Evolutionary conservation across 2,797 vertebrate species (phyloP), one percentile per base, ranked within the genome.

Genomic region (Eleutherodactylus coqui): DNA sequence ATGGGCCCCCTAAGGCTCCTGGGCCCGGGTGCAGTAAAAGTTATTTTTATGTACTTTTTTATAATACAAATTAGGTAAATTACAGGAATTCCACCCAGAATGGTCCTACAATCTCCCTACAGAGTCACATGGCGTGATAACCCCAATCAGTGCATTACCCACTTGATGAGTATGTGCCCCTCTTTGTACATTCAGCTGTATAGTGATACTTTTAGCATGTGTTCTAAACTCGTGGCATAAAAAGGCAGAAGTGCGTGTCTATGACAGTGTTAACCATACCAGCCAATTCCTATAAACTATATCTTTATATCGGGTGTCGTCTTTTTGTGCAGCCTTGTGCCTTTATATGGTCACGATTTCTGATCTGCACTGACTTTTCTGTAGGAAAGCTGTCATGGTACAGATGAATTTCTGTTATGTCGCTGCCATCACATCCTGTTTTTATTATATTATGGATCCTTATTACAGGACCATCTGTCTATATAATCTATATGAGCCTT

Each of bases 341-440:
- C 70, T 73, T 73, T 73, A 73, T 73, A 45, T 73, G 70, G 69
- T 72, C 69, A 72, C 69, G 13, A 41, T 73, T 73, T 72, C 36
- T 43, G 69, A 72, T 72, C 69, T 38, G 69, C 38, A 0, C 70
- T 73, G 70, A n/a, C 24, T 73, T 41, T 72, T 45, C 62, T 36
- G 32, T 19, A 67, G 62, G 62, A 36, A 67, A 67, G 62, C 5
- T 67, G 62, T 67, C 70, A 45, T 21, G 41, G 24, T 45, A 27
- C 38, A 27, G 70, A 73, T 16, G 21, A 45, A 73, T 73, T 70
- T 70, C 69, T 72, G 19, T 27, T 41, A 45, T 45, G 38, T 45
- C 24, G 24, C 38, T 45, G 38, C 70, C 41, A 16, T 73, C 38
- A 45, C 70, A 27, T 21, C 7, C 64, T 69, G 32, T 69, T 69